Evolutionary conservation across 2,113 vertebrate species (phyloP).

Genomic region (Ploceus nigricollis): DNA sequence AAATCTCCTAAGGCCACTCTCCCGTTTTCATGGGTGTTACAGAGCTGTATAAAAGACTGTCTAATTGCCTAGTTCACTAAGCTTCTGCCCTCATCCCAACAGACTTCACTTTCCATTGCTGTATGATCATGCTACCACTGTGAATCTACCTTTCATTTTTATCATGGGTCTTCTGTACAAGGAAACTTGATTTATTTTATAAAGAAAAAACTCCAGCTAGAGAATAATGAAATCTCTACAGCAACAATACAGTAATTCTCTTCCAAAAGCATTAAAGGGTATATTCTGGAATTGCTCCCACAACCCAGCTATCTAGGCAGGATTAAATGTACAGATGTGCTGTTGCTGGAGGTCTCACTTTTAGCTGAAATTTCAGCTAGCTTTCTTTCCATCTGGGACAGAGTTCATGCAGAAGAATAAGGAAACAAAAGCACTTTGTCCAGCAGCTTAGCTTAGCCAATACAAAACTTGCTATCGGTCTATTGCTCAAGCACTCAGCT

Average conservation of each 20-base stretch:
- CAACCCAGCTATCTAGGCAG: not conserved
- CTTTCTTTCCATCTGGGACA: not conserved
- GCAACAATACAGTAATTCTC: not conserved
- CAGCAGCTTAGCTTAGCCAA: constrained; percentile 7
- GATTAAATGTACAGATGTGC: not conserved
- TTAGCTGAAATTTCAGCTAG: not conserved
- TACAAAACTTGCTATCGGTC: not conserved
- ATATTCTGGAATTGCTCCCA: not conserved
- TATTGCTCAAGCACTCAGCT: not conserved
- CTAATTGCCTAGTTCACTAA: not conserved
- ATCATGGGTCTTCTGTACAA: not conserved
- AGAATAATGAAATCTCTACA: not conserved
- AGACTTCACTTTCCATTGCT: not conserved
- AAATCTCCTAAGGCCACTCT: not conserved
- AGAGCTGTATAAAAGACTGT: not conserved
- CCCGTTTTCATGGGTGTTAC: not conserved
- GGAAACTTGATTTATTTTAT: not conserved
- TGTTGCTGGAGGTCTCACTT: not conserved
- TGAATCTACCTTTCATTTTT: not conserved
- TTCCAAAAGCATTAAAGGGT: not conserved
- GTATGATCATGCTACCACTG: not conserved
- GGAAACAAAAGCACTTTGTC: constrained; percentile 38
- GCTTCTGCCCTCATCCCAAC: not conserved
- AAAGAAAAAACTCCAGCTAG: not conserved
- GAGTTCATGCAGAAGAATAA: constrained; percentile 3